These are phyloP conservation scores for Spodoptera exigua DNA, from an alignment of 2,888 invertebrate genomes.

Conservation along the genomic window DNA sequence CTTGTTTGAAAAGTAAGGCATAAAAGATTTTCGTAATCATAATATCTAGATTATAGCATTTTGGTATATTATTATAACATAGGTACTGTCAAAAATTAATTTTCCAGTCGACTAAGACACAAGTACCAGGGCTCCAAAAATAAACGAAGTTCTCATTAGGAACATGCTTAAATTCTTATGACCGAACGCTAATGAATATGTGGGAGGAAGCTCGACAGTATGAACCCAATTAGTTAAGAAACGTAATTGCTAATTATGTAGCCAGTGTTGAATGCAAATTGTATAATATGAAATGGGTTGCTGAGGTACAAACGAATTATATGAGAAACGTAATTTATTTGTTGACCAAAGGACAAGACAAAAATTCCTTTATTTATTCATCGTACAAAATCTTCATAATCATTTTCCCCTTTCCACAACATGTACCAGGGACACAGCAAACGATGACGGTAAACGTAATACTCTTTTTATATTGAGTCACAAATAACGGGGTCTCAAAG, in stretches of 20 bases:
- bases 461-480: constrained; percentile 42
- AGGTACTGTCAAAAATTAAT: no score
- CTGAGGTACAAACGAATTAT: no score
- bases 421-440: constrained; percentile 33
- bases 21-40: no score
- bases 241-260: no score
- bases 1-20: background rate
- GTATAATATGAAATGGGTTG: no score
- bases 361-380: background rate
- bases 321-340: no score
- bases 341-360: no score
- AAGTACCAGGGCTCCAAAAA: background rate
- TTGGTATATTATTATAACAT: no score
- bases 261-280: no score
- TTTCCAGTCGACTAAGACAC: no score
- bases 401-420: constrained; percentile 5
- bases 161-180: constrained; percentile 4
- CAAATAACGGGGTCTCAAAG: constrained; percentile 45
- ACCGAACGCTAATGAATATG: constrained; percentile 11
- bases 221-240: background rate
- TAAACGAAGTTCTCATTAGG: constrained; percentile 3
- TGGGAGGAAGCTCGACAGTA: background rate
- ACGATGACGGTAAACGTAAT: constrained; percentile 38
- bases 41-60: no score
- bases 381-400: background rate